phyloP scores from a whole-genome alignment of 2,888 invertebrate genomes.

The Ophonus ardosiacus region DNA sequence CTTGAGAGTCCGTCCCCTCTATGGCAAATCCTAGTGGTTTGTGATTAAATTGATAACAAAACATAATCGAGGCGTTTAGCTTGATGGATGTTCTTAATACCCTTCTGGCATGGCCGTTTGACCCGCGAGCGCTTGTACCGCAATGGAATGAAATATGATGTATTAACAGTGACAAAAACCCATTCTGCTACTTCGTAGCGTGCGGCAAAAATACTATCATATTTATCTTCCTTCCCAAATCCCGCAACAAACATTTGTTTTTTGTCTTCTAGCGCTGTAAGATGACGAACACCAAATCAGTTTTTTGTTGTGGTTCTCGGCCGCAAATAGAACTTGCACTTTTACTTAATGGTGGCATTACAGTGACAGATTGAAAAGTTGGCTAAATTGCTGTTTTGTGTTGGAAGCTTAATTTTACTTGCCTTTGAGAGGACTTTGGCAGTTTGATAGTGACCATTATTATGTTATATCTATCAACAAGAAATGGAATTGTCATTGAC shows the following conservation, averaged over 20 bases:
- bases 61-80: conserved; percentile 56
- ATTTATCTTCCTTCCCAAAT: conserved; percentile 60
- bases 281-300: conserved; percentile 39
- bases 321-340: background rate
- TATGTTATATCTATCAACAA: no score
- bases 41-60: conserved; percentile 58
- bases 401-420: background rate
- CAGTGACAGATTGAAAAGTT: background rate
- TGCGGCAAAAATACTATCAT: conserved; percentile 60
- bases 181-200: conserved; percentile 48
- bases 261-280: conserved; percentile 19
- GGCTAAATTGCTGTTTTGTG: background rate
- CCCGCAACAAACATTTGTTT: conserved; percentile 53
- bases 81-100: conserved; percentile 62
- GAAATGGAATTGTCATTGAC: no score
- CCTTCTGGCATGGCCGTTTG: conserved; percentile 55
- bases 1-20: background rate
- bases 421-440: no score
- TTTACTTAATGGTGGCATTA: background rate
- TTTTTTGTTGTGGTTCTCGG: conserved; percentile 31
- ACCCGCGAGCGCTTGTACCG: conserved; percentile 46
- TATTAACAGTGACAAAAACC: conserved; percentile 63
- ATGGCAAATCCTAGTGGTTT: background rate
- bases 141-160: conserved; percentile 60
- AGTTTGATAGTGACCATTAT: no score